Base-by-base conservation (phyloP, 2,797 vertebrate genomes). In the Scolopax bukidnonensis region DNA sequence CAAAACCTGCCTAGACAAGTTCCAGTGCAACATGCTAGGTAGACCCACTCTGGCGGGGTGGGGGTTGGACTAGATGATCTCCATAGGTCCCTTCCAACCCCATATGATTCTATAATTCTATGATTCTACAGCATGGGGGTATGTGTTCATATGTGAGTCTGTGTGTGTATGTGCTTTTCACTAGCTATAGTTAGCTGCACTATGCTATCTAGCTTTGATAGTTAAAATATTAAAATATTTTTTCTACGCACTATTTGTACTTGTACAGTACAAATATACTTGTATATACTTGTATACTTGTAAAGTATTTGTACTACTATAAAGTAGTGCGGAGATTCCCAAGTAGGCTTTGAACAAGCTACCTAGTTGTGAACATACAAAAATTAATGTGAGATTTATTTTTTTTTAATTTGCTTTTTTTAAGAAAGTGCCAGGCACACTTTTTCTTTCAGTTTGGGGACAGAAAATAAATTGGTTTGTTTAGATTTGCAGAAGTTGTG, bases 131-230 rank as follows among this genome's bases (percentile, higher is more conserved):
- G 12, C 27, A 64, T 10, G 6, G 12, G 3, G 41, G 4, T 36
- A 6, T 1, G 1, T 50, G 5, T 48, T 36, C 2, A 0, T 38
- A 8, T 33, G 27, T n/a, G 21, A 47, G 4, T 60, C 21, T 43
- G 3, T 63, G 12, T 16, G 8, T 4, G 2, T 21, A 38, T 50
- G 48, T 17, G 19, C 51, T 83, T 88, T 83, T 73, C 40, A 43
- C 16, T 54, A 20, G 9, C 9, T 74, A 4, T 45, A 57, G 15
- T 24, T 9, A 57, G 56, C 50, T 4, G 33, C 2, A 28, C 4
- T 60, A 15, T 25, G 23, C 5, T 47, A 20, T 23, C 32, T 57
- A 38, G 6, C 8, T 84, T 86, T 67, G 16, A 5, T 33, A 36
- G 36, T 36, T 36, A 36, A 36, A 36, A 36, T 36, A 36, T 80